These are phyloP conservation scores for Mylabris sibirica DNA, from an alignment of 2,888 invertebrate genomes.

Conservation along the genomic window DNA sequence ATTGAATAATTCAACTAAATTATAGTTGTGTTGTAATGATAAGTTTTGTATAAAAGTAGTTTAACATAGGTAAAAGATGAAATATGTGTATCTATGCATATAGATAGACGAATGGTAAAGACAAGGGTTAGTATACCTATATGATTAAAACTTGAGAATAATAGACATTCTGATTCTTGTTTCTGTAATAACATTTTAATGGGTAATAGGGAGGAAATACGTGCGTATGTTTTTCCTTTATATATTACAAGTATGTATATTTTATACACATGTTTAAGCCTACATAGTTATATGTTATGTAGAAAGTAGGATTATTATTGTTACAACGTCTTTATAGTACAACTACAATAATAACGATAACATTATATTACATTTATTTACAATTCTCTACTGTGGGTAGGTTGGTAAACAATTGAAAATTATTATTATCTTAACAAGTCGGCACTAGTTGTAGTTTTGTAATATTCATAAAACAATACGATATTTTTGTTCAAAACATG, in stretches of 20 bases:
- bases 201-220: constrained; percentile 29
- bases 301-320: constrained; percentile 16
- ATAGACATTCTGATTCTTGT: constrained; percentile 30
- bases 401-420: constrained; percentile 22
- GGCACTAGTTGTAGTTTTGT: constrained; percentile 23
- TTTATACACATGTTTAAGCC: constrained; percentile 11
- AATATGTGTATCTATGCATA: not conserved
- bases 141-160: constrained; percentile 32
- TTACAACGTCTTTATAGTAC: constrained; percentile 34
- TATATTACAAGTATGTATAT: constrained; percentile 26
- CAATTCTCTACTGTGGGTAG: constrained; percentile 24
- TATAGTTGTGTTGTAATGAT: constrained; percentile 8
- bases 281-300: not conserved
- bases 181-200: constrained; percentile 36
- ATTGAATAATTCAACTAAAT: constrained; percentile 33
- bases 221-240: constrained; percentile 23
- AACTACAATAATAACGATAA: constrained; percentile 22
- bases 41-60: constrained; percentile 12
- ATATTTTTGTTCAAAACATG: not conserved
- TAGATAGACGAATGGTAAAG: not conserved
- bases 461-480: constrained; percentile 30
- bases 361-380: constrained; percentile 30
- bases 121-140: constrained; percentile 21
- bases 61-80: not conserved
- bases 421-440: constrained; percentile 34